These are phyloP conservation scores for Schmidtea mediterranea DNA, from an alignment of 1,140 invertebrate genomes.

Conservation along the genomic window DNA sequence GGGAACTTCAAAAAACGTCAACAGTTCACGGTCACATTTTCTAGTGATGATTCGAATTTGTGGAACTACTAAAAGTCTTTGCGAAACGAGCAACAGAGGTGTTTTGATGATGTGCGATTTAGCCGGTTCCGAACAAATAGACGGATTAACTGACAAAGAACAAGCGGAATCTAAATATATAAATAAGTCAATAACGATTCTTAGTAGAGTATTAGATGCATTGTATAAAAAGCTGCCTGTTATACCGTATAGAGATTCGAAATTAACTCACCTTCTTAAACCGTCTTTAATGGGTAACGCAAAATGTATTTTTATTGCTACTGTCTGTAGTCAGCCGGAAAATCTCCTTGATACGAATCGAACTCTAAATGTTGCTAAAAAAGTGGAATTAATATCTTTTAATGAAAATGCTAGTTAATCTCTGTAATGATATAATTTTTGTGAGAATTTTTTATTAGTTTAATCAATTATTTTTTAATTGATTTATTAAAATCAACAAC, in stretches of 20 bases:
- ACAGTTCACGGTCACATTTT: no score
- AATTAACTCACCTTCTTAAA: slow-evolving; percentile 61
- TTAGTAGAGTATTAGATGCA: slow-evolving; percentile 17
- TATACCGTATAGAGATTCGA: slow-evolving; percentile 64
- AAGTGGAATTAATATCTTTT: no score
- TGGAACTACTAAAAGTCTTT: no score
- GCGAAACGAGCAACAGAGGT: slow-evolving; percentile 10
- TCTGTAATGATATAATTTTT: no score
- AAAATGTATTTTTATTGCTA: slow-evolving; percentile 65
- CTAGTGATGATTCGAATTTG: no score
- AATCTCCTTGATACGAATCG: neutral
- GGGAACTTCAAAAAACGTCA: no score
- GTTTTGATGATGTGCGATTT: slow-evolving; percentile 16
- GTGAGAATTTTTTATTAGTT: no score
- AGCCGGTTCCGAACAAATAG: slow-evolving; percentile 23
- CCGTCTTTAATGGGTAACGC: slow-evolving; percentile 67
- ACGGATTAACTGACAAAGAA: slow-evolving; percentile 21
- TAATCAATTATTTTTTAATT: no score
- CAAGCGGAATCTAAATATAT: slow-evolving; percentile 24
- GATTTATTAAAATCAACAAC: no score
- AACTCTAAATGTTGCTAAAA: neutral
- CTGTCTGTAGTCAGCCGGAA: slow-evolving; percentile 15
- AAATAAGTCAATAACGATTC: slow-evolving; percentile 22
- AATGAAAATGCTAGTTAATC: no score
- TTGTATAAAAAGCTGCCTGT: neutral